Evolutionary conservation across 2,113 vertebrate genomes (phyloP).

Genomic region (Phalacrocorax aristotelis): DNA sequence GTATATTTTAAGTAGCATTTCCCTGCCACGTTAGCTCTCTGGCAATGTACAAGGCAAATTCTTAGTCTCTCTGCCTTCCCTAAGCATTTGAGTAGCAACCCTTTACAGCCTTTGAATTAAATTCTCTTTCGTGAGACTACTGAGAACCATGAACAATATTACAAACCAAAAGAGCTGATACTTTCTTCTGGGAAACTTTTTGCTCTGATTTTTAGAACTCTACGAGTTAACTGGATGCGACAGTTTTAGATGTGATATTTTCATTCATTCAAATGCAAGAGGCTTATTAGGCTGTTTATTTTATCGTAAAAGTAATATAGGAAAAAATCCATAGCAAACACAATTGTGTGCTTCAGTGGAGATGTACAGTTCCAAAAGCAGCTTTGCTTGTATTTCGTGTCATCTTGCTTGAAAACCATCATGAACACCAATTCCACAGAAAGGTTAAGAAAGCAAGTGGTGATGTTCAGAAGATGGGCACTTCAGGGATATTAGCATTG

Average conservation of each 20-base stretch:
- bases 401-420: background rate
- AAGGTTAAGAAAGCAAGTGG: background rate
- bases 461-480: background rate
- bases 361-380: background rate
- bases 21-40: background rate
- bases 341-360: accelerated
- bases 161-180: background rate
- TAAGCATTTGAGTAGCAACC: background rate
- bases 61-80: background rate
- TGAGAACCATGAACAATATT: background rate
- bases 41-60: background rate
- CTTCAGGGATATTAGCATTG: background rate
- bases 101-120: background rate
- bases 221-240: background rate
- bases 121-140: background rate
- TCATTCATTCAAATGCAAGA: background rate
- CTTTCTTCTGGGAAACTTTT: background rate
- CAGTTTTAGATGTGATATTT: background rate
- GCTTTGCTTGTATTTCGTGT: background rate
- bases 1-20: background rate
- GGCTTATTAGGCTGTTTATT: background rate
- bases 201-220: background rate
- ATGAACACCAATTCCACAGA: background rate
- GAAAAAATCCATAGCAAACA: background rate
- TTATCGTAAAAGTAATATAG: background rate